Evolutionary conservation across 2,888 invertebrate species (phyloP).

Genomic region (Troglohyphantes excavatus): DNA sequence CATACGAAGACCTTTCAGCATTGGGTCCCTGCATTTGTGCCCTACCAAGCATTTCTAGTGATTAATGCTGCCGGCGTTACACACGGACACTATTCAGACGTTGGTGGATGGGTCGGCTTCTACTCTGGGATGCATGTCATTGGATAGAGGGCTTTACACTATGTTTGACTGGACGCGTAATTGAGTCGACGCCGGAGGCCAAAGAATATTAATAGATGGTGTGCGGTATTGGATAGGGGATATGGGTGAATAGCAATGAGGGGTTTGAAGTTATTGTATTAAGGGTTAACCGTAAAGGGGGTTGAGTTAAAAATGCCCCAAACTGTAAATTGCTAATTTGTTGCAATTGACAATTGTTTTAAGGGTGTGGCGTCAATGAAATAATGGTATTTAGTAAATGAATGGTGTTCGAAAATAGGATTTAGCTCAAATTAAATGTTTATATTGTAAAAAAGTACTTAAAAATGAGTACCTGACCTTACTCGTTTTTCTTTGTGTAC

Average conservation of each 20-base stretch:
- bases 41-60: slow-evolving; percentile 1
- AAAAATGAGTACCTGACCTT: too few relatives aligned
- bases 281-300: too few relatives aligned
- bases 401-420: too few relatives aligned
- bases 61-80: slow-evolving; percentile 19
- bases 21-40: background rate
- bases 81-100: slow-evolving; percentile 19
- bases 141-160: background rate
- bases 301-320: too few relatives aligned
- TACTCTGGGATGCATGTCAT: background rate
- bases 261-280: background rate
- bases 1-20: background rate
- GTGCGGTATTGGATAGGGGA: background rate
- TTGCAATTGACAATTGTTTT: too few relatives aligned
- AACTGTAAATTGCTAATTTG: too few relatives aligned
- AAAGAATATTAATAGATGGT: slow-evolving; percentile 42
- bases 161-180: slow-evolving; percentile 13
- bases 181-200: slow-evolving; percentile 23
- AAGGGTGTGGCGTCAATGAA: too few relatives aligned
- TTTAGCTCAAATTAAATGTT: too few relatives aligned
- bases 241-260: background rate
- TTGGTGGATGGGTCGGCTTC: slow-evolving; percentile 17
- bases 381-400: too few relatives aligned
- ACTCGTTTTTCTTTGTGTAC: too few relatives aligned
- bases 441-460: too few relatives aligned